Conservation (phyloP, 2,797 vertebrate species). For the Neosilurus mollespiculum region DNA sequence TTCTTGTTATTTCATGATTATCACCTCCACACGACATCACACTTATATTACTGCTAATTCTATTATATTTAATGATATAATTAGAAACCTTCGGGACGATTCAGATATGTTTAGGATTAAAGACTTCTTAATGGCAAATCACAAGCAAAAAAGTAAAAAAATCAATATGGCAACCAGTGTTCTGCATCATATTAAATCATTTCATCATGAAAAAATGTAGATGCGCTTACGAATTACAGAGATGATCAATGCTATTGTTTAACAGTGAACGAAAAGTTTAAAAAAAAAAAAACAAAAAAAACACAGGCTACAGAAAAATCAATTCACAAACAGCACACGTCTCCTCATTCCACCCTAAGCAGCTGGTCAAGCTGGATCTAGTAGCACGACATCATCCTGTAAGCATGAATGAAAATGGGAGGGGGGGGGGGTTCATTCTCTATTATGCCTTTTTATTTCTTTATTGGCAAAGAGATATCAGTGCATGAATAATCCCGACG, state of each 20-base stretch:
- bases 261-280: not conserved
- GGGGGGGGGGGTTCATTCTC: not conserved
- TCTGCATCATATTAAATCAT: not conserved
- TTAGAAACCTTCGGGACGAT: not conserved
- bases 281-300: too few relatives aligned
- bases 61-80: not conserved
- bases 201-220: not conserved
- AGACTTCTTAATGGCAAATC: not conserved
- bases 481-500: constrained; percentile 29
- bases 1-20: not conserved
- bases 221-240: not conserved
- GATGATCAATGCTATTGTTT: not conserved
- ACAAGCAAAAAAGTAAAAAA: not conserved
- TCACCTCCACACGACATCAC: not conserved
- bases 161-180: not conserved
- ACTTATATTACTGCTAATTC: not conserved
- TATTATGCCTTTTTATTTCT: constrained; percentile 19
- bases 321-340: not conserved
- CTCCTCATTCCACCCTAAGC: not conserved
- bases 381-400: not conserved
- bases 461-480: constrained; percentile 40
- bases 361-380: not conserved
- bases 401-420: not conserved
- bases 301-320: too few relatives aligned
- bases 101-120: not conserved